Percentiles rank a stretch among this genome's conserved stretches.
Evolutionary conservation across 2,888 invertebrate genomes (phyloP).

Genomic region (Microctonus aethiopoides): DNA sequence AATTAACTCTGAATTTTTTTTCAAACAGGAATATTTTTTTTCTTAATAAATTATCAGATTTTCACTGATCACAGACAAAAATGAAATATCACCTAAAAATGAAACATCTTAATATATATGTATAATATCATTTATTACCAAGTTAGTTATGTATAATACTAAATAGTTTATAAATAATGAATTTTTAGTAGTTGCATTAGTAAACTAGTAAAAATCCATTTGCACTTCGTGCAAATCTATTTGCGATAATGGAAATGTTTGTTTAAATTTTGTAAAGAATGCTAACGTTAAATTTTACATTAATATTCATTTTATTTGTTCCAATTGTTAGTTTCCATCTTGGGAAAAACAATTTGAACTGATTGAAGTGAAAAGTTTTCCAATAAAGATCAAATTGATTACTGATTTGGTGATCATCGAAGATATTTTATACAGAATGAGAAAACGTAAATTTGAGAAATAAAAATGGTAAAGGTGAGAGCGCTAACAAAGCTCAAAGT

Average conservation of each 20-base stretch:
- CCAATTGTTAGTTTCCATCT: not conserved
- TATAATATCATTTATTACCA: not conserved
- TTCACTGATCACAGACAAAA: too few relatives aligned
- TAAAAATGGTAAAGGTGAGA: not conserved
- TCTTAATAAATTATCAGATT: too few relatives aligned
- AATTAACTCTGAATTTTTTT: too few relatives aligned
- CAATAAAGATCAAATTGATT: not conserved
- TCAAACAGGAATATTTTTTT: too few relatives aligned
- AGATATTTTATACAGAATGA: not conserved
- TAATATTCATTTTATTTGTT: not conserved
- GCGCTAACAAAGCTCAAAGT: slow-evolving; percentile 40
- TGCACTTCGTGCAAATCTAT: not conserved
- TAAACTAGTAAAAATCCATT: not conserved
- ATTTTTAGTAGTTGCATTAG: too few relatives aligned
- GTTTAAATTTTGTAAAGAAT: not conserved
- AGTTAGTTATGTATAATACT: too few relatives aligned
- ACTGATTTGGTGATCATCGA: slow-evolving; percentile 17
- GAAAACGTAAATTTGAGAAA: not conserved
- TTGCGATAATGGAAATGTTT: not conserved
- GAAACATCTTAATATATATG: too few relatives aligned
- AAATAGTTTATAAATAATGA: too few relatives aligned
- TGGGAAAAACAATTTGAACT: not conserved
- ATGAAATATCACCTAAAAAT: too few relatives aligned
- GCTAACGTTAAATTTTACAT: not conserved
- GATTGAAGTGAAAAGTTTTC: not conserved